These are phyloP conservation scores for Daphoenositta chrysoptera DNA, from an alignment of 2,113 vertebrate species.

Conservation along the genomic window DNA sequence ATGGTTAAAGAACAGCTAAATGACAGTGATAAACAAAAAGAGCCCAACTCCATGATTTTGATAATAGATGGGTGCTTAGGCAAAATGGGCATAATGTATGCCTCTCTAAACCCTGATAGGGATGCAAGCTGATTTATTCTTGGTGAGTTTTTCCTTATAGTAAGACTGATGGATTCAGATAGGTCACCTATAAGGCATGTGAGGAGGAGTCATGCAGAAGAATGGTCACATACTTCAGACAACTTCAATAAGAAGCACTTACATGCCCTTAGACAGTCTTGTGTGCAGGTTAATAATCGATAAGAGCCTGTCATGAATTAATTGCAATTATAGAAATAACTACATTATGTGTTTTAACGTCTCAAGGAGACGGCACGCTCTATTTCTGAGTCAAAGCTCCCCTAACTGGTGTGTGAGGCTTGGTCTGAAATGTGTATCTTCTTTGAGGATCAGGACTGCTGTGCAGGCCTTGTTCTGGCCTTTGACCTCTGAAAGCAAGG, in stretches of 20 bases:
- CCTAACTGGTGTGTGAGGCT: background rate
- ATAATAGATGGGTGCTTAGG: background rate
- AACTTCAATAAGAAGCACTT: background rate
- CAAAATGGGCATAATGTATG: background rate
- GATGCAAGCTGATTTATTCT: background rate
- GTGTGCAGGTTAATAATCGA: background rate
- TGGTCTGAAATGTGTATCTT: background rate
- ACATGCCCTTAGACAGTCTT: background rate
- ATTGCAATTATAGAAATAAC: background rate
- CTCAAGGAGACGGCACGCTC: background rate
- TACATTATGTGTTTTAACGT: background rate
- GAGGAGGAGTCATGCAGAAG: background rate
- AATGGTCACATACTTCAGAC: background rate
- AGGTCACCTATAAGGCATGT: rapidly evolving
- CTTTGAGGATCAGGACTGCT: background rate
- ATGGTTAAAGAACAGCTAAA: background rate
- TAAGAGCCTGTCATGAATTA: background rate
- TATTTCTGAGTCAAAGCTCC: background rate
- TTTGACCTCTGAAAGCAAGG: background rate
- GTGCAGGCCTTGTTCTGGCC: background rate
- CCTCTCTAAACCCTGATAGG: background rate
- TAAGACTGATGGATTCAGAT: background rate
- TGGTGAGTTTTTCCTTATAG: background rate
- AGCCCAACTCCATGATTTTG: background rate
- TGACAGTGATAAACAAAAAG: background rate